Conservation (phyloP, 2,113 vertebrate species). For the Riparia riparia region DNA sequence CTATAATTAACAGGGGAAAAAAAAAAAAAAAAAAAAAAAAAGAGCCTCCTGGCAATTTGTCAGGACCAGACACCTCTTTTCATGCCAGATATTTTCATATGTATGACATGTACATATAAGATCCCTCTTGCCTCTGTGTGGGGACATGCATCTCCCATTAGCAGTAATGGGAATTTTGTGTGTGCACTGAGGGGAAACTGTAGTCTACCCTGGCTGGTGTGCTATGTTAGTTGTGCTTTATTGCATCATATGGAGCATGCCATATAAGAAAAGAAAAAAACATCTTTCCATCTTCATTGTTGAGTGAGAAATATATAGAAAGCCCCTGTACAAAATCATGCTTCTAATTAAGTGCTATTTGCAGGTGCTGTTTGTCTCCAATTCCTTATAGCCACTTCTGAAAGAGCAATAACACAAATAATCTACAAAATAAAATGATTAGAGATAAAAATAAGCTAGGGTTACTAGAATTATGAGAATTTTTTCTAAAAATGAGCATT, state of each 20-base stretch:
- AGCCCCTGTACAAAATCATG: constrained; percentile 18
- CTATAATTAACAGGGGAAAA: constrained; percentile 49
- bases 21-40: constrained; percentile 33
- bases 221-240: constrained; percentile 42
- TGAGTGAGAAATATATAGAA: constrained; percentile 4
- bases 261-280: constrained; percentile 1
- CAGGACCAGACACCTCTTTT: constrained; percentile 52
- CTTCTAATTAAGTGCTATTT: constrained; percentile 59
- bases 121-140: constrained; percentile 21
- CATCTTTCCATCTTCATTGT: constrained; percentile 23
- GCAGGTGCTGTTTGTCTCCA: constrained; percentile 32
- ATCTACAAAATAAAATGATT: constrained; percentile 36
- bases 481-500: not conserved
- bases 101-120: constrained; percentile 58
- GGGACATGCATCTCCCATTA: constrained; percentile 62
- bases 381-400: constrained; percentile 15
- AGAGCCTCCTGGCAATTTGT: constrained; percentile 56
- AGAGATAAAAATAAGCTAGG: constrained; percentile 46
- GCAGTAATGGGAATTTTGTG: constrained; percentile 63
- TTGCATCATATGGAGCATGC: constrained; percentile 44
- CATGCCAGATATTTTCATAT: constrained; percentile 65
- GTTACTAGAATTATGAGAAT: constrained; percentile 24
- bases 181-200: constrained; percentile 62
- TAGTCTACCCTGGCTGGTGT: constrained; percentile 15
- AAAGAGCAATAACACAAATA: constrained; percentile 39